phyloP scores from a whole-genome alignment of 2,113 vertebrate species.

The Numenius arquata region DNA sequence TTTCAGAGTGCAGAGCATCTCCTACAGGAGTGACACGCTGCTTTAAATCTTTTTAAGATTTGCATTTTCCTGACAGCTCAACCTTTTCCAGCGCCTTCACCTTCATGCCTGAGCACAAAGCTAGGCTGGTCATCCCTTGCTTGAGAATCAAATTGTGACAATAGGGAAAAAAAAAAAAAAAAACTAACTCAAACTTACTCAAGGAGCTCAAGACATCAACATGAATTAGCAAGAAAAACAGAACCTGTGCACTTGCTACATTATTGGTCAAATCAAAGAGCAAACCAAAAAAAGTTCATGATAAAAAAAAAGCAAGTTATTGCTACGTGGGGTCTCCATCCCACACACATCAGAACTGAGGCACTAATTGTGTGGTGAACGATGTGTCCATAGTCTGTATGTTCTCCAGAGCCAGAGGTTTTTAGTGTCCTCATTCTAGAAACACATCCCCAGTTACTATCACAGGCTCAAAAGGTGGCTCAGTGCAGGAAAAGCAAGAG shows the following conservation, averaged over 20 bases:
- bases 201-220: background rate
- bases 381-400: background rate
- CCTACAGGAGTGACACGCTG: background rate
- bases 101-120: background rate
- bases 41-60: background rate
- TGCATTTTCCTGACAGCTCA: background rate
- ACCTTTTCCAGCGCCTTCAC: background rate
- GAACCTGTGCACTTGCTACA: background rate
- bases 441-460: background rate
- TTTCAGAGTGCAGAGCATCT: background rate
- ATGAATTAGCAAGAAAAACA: background rate
- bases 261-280: background rate
- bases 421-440: background rate
- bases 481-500: background rate
- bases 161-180: accelerated
- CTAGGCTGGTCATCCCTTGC: background rate
- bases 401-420: background rate
- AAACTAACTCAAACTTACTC: background rate
- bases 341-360: background rate
- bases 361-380: background rate
- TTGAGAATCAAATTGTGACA: background rate
- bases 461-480: background rate
- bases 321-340: background rate
- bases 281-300: background rate
- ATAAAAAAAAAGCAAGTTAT: background rate